Evolutionary conservation across 2,888 invertebrate genomes (phyloP).

Genomic region (Drosophila affinis): DNA sequence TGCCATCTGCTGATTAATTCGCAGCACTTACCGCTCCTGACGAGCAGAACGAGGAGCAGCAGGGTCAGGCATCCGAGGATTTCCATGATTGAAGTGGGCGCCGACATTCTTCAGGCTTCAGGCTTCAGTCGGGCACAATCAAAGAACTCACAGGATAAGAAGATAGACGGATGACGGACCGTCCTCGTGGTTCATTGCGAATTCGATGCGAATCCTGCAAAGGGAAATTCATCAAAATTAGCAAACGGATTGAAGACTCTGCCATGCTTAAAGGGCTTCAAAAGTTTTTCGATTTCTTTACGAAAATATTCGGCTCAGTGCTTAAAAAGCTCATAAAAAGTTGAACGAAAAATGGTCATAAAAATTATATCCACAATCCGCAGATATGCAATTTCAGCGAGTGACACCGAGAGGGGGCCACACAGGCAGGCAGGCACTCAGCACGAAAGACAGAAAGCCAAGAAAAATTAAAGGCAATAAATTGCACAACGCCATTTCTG

Average conservation of each 20-base stretch:
- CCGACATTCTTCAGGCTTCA: slow-evolving; percentile 45
- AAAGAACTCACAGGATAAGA: slow-evolving; percentile 28
- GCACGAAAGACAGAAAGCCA: slow-evolving; percentile 37
- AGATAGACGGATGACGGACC: slow-evolving; percentile 18
- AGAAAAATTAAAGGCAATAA: slow-evolving; percentile 69
- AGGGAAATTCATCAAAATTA: slow-evolving; percentile 25
- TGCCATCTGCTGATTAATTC: background rate
- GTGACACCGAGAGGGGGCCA: slow-evolving; percentile 17
- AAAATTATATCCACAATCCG: slow-evolving; percentile 41
- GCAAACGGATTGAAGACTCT: slow-evolving; percentile 37
- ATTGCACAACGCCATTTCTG: slow-evolving; percentile 69
- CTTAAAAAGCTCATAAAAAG: slow-evolving; percentile 29
- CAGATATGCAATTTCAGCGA: slow-evolving; percentile 37
- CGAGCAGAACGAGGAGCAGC: slow-evolving; percentile 59
- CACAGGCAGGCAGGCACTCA: background rate
- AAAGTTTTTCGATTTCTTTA: slow-evolving; percentile 38
- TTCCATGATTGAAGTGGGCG: slow-evolving; percentile 61
- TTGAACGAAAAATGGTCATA: slow-evolving; percentile 30
- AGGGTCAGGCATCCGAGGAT: slow-evolving; percentile 56
- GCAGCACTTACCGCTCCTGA: slow-evolving; percentile 61
- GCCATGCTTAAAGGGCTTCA: background rate
- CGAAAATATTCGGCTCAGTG: slow-evolving; percentile 23
- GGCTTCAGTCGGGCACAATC: slow-evolving; percentile 17
- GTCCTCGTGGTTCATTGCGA: slow-evolving; percentile 23
- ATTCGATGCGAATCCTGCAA: slow-evolving; percentile 16